Evolutionary conservation across 2,888 invertebrate genomes (phyloP).

Genomic region (Amorpha juglandis): DNA sequence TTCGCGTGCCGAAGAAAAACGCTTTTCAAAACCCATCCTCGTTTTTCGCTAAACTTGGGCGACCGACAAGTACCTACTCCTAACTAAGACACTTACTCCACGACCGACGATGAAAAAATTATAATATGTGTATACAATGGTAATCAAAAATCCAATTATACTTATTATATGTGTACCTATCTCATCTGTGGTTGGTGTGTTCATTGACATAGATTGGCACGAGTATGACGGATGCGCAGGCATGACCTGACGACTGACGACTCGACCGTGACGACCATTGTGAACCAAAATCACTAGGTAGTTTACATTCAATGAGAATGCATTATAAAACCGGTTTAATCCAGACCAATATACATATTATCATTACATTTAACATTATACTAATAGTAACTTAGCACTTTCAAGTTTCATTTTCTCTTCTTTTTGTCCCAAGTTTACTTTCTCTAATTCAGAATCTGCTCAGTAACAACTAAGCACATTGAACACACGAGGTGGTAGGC

Average conservation of each 20-base stretch:
- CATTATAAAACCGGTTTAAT: constrained; percentile 24
- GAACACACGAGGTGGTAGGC: no score
- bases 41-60: no score
- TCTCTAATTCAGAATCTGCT: no score
- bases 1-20: no score
- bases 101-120: background rate
- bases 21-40: no score
- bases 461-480: no score
- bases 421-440: no score
- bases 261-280: constrained; percentile 65
- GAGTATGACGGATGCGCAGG: constrained; percentile 60
- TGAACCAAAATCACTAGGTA: constrained; percentile 38
- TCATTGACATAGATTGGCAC: constrained; percentile 44
- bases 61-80: no score
- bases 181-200: constrained; percentile 24
- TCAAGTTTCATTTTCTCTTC: background rate
- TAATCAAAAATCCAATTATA: background rate
- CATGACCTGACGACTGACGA: constrained; percentile 62
- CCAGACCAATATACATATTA: background rate
- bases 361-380: background rate
- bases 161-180: background rate
- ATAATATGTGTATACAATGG: background rate
- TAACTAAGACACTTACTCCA: no score
- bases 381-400: background rate
- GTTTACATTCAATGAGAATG: constrained; percentile 36